Conservation (phyloP, 2,113 vertebrate species). For the Entelurus aequoreus region DNA sequence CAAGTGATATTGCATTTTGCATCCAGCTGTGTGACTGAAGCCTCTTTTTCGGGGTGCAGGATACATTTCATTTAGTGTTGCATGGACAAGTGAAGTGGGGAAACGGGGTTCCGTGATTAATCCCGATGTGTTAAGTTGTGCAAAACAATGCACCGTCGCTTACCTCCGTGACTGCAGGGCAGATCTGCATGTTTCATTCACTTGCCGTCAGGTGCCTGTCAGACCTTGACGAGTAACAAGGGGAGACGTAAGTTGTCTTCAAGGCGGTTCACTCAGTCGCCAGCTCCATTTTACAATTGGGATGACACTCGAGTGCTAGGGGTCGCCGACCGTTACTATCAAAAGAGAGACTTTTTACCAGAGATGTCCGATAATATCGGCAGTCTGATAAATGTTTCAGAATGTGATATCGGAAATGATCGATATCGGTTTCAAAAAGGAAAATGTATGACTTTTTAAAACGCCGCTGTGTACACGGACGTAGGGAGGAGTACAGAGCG, state of each 20-base stretch:
- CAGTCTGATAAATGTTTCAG: too few species aligned
- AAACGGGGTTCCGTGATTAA: constrained; percentile 23
- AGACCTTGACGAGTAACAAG: constrained; percentile 39
- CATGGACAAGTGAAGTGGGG: constrained; percentile 16
- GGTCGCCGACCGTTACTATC: too few species aligned
- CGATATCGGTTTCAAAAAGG: too few species aligned
- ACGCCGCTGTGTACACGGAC: too few species aligned
- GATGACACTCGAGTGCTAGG: neutral
- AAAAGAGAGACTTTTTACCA: too few species aligned
- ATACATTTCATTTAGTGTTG: constrained; percentile 48
- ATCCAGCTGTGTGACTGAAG: constrained; percentile 30
- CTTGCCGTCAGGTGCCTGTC: constrained; percentile 26
- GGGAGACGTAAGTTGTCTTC: constrained; percentile 2
- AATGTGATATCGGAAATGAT: too few species aligned
- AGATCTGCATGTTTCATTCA: constrained; percentile 45
- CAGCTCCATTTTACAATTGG: neutral
- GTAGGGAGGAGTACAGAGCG: too few species aligned
- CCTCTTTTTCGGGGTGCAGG: constrained; percentile 38
- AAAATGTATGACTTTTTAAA: too few species aligned
- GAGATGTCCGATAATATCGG: too few species aligned
- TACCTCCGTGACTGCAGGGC: constrained; percentile 53
- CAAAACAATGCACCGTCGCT: neutral
- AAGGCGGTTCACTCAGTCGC: constrained; percentile 4
- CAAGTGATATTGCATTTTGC: constrained; percentile 25
- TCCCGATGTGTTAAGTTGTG: constrained; percentile 16